Percentiles rank a stretch among this genome's conserved stretches.
phyloP scores from a whole-genome alignment of 2,797 vertebrate species.

The Phrynocephalus forsythii region DNA sequence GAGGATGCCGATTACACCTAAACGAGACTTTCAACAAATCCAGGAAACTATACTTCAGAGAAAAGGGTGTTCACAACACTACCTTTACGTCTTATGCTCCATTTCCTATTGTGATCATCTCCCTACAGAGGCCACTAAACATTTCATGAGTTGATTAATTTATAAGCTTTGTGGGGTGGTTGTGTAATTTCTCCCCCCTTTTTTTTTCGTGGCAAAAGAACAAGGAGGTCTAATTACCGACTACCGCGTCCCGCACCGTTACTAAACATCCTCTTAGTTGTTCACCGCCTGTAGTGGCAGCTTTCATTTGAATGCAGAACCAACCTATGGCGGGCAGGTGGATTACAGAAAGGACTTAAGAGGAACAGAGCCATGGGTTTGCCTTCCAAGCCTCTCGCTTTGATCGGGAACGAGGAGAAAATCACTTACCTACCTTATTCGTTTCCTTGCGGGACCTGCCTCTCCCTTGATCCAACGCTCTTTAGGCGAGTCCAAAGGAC shows the following conservation, averaged over 20 bases:
- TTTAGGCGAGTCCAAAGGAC: neutral
- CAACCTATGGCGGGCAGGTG: slow-evolving; percentile 78
- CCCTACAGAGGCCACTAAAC: slow-evolving; percentile 72
- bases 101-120: slow-evolving; percentile 65
- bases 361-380: neutral
- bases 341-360: no score
- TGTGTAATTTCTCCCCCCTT: neutral
- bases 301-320: slow-evolving; percentile 74
- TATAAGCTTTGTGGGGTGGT: slow-evolving; percentile 66
- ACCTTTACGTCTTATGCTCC: slow-evolving; percentile 63
- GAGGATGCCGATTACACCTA: neutral
- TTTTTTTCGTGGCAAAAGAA: slow-evolving; percentile 64
- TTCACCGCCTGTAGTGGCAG: slow-evolving; percentile 78
- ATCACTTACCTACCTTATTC: neutral
- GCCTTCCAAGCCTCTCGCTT: neutral
- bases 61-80: slow-evolving; percentile 46
- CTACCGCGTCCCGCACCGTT: slow-evolving; percentile 70
- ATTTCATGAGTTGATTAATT: slow-evolving; percentile 75
- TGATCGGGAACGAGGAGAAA: neutral
- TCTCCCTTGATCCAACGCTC: neutral
- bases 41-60: slow-evolving; percentile 47
- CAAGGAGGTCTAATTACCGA: slow-evolving; percentile 70
- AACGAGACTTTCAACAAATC: neutral
- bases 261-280: slow-evolving; percentile 76
- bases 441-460: neutral